Evolutionary conservation across 2,888 invertebrate genomes (phyloP).

Genomic region (Lacanobia wlatinum): DNA sequence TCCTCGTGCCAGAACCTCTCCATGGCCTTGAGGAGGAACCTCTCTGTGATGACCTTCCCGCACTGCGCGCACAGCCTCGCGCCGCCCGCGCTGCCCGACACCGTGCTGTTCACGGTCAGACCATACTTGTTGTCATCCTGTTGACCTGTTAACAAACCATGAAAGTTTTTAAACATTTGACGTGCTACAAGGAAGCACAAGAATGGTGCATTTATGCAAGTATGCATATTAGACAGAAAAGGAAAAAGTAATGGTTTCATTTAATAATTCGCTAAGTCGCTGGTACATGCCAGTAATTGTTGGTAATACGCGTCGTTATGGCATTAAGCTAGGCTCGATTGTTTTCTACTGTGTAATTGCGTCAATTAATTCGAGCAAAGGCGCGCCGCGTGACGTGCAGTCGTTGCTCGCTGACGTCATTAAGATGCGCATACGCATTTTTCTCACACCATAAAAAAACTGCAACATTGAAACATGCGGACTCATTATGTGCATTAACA

Average conservation of each 20-base stretch:
- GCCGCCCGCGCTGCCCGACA: conserved; percentile 79
- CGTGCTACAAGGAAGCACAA: conserved; percentile 29
- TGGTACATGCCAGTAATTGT: conserved; percentile 78
- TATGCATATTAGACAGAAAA: conserved; percentile 49
- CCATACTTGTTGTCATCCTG: conserved; percentile 87
- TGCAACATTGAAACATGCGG: conserved; percentile 75
- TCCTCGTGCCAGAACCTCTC: conserved; percentile 98
- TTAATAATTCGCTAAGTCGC: conserved; percentile 57
- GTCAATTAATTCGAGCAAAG: conserved; percentile 87
- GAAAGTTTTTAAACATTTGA: conserved; percentile 4
- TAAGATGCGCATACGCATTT: conserved; percentile 84
- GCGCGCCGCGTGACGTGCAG: conserved; percentile 81
- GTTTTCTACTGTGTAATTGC: conserved; percentile 87
- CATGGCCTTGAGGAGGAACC: conserved; percentile 95
- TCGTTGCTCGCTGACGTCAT: conserved; percentile 80
- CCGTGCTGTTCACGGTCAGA: conserved; percentile 76
- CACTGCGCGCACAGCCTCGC: conserved; percentile 95
- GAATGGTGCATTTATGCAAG: conserved; percentile 23
- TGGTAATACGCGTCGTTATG: conserved; percentile 82
- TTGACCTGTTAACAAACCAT: conserved; percentile 78
- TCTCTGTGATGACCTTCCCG: conserved; percentile 95
- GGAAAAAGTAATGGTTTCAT: conserved; percentile 55
- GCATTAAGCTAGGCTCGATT: conserved; percentile 82
- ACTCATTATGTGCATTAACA: conserved; percentile 77
- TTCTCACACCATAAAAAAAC: conserved; percentile 78